A percentile compares a stretch with the other conserved stretches of the same genome.
phyloP scores from a whole-genome alignment of 2,797 vertebrate genomes.

The Champsocephalus gunnari region DNA sequence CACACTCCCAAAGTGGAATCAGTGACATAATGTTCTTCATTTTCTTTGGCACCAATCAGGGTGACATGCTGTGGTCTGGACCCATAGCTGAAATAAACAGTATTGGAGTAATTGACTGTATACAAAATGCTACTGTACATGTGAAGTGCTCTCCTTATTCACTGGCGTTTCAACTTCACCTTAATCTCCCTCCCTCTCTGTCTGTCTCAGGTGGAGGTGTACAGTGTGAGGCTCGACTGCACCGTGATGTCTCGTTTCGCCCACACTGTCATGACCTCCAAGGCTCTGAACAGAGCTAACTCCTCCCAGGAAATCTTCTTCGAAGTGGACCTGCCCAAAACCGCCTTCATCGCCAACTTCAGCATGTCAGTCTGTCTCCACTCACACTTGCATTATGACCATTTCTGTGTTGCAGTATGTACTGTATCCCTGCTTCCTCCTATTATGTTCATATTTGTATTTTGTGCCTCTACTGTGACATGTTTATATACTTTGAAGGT shows the following conservation, averaged over 20 bases:
- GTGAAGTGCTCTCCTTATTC: not conserved
- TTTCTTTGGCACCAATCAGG: conserved; percentile 17
- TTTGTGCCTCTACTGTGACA: no score
- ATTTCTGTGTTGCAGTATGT: not conserved
- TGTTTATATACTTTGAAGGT: no score
- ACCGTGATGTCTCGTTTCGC: conserved; percentile 91
- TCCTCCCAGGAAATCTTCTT: conserved; percentile 88
- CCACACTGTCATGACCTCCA: conserved; percentile 91
- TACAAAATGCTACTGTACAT: no score
- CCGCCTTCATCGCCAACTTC: conserved; percentile 95
- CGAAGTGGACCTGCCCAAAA: conserved; percentile 92
- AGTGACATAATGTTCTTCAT: conserved; percentile 43
- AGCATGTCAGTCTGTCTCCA: conserved; percentile 86
- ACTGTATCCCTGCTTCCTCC: not conserved
- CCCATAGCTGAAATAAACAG: not conserved
- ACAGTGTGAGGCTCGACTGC: conserved; percentile 88
- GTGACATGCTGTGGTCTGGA: not conserved
- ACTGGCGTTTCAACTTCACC: not conserved
- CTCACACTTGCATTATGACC: not conserved
- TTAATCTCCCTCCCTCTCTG: not conserved
- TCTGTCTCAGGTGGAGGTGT: conserved; percentile 66
- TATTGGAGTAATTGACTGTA: not conserved
- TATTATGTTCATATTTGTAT: no score
- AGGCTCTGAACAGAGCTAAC: conserved; percentile 86
- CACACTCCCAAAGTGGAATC: conserved; percentile 38